Base-by-base conservation (phyloP, 2,113 vertebrate species). In the Archilochus colubris region DNA sequence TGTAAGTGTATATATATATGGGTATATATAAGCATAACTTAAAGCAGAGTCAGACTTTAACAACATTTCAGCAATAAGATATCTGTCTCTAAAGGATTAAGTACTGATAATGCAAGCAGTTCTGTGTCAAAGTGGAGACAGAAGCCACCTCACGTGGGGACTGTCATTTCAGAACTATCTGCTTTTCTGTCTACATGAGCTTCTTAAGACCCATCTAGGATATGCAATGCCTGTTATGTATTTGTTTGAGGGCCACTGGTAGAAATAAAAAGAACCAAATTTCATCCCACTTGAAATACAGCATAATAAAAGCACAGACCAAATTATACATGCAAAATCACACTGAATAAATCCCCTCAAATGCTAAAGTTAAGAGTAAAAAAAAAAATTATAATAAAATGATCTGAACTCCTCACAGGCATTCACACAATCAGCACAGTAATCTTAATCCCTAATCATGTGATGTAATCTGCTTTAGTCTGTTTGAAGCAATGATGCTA, bases 401-500 rank as follows among this genome's bases (percentile, higher is more conserved):
- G 8, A 51, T 46, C 27, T 48, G 28, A 80, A 55, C 44, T 84
- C 25, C 21, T 90, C 6, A 2, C 38, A 79, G 33, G 31, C 67
- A 58, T 72, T 88, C 14, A 3, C 61, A 90, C 57, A 95, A 90
- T 72, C 72, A 94, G 85, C 30, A 81, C 61, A 68, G 82, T 75
- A 80, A 83, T 88, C 80, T 91, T 91, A 93, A 83, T 91, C 84
- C 88, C 21, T 91, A 91, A 94, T 91, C 9, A 48, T 83, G 88
- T 89, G 91, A 95, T 72, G 89, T 95, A 96, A 96, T 81, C 80
- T 91, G 85, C 82, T 94, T 97, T 91, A 14, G 68, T 68, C 43
- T 75, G 70, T 50, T 0, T 0, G 58, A 57, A 88, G 79, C 69
- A 90, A 81, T 93, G 61, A 46, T n/a, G 50, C 80, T 82, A 77